Evolutionary conservation across 1,140 invertebrate genomes (phyloP).

Genomic region (Ladona fulva): DNA sequence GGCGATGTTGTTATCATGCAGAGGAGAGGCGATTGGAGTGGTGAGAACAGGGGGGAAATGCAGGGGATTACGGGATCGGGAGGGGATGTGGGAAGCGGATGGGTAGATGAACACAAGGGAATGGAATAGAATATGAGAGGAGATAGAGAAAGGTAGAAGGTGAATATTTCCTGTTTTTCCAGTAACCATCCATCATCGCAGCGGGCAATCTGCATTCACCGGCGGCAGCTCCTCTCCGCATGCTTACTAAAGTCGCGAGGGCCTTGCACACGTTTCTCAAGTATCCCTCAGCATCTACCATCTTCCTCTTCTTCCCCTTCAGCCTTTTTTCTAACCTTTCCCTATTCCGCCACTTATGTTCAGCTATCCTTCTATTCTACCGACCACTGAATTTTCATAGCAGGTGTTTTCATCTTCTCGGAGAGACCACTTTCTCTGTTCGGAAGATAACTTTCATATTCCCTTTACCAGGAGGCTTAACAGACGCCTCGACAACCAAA

Average conservation of each 20-base stretch:
- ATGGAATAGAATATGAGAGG: not conserved
- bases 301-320: no score
- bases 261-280: not conserved
- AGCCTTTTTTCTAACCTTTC: no score
- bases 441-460: no score
- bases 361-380: no score
- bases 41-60: not conserved
- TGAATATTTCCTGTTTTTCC: slow-evolving; percentile 7
- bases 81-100: not conserved
- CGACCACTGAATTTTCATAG: no score
- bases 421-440: no score
- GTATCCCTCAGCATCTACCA: no score
- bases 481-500: no score
- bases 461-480: no score
- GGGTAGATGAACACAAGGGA: not conserved
- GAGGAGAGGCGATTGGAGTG: not conserved
- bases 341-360: no score
- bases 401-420: no score
- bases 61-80: not conserved
- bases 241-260: not conserved
- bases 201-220: slow-evolving; percentile 1
- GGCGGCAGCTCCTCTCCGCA: not conserved
- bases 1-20: not conserved
- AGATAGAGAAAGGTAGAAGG: not conserved
- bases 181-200: not conserved